Evolutionary conservation across 2,888 invertebrate species (phyloP).

Genomic region (Andrena haemorrhoa): DNA sequence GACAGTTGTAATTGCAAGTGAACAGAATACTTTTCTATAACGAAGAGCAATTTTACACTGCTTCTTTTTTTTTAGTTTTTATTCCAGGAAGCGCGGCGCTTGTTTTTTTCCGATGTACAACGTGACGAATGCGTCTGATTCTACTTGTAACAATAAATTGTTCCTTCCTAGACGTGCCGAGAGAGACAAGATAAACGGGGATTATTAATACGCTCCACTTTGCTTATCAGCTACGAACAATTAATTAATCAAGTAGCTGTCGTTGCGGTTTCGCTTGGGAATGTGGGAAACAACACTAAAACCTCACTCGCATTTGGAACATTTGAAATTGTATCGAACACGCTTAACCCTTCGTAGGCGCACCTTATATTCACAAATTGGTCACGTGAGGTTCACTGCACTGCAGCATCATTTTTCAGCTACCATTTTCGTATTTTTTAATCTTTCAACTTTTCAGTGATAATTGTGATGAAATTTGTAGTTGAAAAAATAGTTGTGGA

Average conservation of each 20-base stretch:
- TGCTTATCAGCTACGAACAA: neutral
- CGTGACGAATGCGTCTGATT: neutral
- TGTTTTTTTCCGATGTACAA: neutral
- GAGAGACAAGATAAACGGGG: neutral
- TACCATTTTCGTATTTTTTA: too few relatives aligned
- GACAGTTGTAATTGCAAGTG: neutral
- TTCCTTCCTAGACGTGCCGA: neutral
- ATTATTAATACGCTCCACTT: neutral
- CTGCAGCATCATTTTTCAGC: too few relatives aligned
- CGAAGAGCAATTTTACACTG: neutral
- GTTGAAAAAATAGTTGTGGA: too few relatives aligned
- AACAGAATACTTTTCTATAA: neutral
- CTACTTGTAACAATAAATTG: neutral
- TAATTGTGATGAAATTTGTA: too few relatives aligned
- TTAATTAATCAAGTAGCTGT: constrained; percentile 1
- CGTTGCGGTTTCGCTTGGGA: neutral
- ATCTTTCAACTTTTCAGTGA: too few relatives aligned
- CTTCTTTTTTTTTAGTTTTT: neutral
- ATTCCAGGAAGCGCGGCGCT: neutral
- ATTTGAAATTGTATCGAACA: too few relatives aligned
- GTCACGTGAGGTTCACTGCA: too few relatives aligned
- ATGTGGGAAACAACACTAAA: too few relatives aligned
- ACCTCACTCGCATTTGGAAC: too few relatives aligned
- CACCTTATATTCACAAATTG: too few relatives aligned
- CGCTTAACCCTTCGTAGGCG: too few relatives aligned